Percentiles rank a stretch among this genome's conserved stretches.
These are phyloP conservation scores for Galerucella pusilla DNA, from an alignment of 2,888 invertebrate genomes.

Conservation along the genomic window DNA sequence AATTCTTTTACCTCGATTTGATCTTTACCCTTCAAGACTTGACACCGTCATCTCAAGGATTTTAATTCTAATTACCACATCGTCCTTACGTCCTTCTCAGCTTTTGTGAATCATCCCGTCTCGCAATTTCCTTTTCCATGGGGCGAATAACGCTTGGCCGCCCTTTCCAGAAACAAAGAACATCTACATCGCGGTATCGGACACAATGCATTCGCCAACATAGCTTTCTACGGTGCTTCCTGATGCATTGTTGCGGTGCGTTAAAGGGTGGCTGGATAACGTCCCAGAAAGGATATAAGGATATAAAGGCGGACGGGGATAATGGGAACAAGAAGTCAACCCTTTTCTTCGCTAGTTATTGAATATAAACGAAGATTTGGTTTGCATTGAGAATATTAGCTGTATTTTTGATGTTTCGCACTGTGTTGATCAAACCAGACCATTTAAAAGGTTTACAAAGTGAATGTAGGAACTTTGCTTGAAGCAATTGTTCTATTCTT, in stretches of 20 bases:
- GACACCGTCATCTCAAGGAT: constrained; percentile 45
- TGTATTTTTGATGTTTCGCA: too few relatives aligned
- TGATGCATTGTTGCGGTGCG: constrained; percentile 66
- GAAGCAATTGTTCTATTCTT: too few relatives aligned
- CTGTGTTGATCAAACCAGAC: too few relatives aligned
- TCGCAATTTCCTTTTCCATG: constrained; percentile 28
- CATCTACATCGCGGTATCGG: constrained; percentile 56
- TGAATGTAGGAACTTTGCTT: too few relatives aligned
- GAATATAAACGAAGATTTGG: constrained; percentile 4
- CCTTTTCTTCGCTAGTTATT: constrained; percentile 10
- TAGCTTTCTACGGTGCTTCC: constrained; percentile 54
- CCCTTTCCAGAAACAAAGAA: constrained; percentile 57
- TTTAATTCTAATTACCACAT: constrained; percentile 64
- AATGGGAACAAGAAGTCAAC: constrained; percentile 17
- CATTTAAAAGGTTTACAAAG: too few relatives aligned
- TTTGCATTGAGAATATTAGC: not conserved
- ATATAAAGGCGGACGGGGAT: constrained; percentile 24
- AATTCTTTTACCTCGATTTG: not conserved
- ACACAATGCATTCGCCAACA: constrained; percentile 64
- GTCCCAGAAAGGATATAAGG: constrained; percentile 51
- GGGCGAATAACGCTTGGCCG: constrained; percentile 24
- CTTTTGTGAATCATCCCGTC: constrained; percentile 51
- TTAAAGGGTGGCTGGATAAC: constrained; percentile 64
- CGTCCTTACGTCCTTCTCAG: constrained; percentile 52
- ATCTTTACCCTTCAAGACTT: constrained; percentile 10